Evolutionary conservation across 2,888 invertebrate species (phyloP).

Genomic region (Darwinula stevensoni): DNA sequence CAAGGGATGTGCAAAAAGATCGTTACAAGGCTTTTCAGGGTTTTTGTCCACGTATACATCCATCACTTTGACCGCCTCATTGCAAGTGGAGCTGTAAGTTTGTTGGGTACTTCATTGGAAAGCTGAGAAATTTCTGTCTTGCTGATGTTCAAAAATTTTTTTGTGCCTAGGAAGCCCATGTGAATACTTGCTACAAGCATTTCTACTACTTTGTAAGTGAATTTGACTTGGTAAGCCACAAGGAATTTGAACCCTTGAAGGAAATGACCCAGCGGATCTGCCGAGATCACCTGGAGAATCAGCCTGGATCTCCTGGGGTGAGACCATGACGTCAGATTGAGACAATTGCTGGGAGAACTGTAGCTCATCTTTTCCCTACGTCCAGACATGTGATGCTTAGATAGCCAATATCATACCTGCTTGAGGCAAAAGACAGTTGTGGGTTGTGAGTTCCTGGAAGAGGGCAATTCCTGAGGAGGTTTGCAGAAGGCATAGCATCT

Average conservation of each 20-base stretch:
- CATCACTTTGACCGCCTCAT: constrained; percentile 73
- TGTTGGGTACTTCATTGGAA: constrained; percentile 6
- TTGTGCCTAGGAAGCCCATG: constrained; percentile 46
- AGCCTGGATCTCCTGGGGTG: no score
- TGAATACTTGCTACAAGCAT: constrained; percentile 79
- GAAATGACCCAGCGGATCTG: constrained; percentile 45
- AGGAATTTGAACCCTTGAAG: constrained; percentile 53
- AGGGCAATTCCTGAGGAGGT: no score
- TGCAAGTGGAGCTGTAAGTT: constrained; percentile 51
- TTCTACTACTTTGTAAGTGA: constrained; percentile 73
- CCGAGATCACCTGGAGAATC: constrained; percentile 10
- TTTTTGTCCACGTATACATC: constrained; percentile 78
- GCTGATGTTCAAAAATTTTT: no score
- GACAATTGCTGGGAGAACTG: no score
- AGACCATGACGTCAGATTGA: no score
- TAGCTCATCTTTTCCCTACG: no score
- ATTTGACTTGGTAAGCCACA: constrained; percentile 45
- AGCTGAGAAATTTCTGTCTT: no score
- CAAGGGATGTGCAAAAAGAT: constrained; percentile 49
- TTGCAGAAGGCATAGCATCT: no score
- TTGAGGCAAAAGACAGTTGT: no score
- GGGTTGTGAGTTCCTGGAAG: no score
- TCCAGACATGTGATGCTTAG: no score
- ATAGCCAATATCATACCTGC: no score
- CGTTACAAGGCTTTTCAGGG: constrained; percentile 51